phyloP scores from a whole-genome alignment of 2,888 invertebrate genomes.

The Pseudanteris insignis region DNA sequence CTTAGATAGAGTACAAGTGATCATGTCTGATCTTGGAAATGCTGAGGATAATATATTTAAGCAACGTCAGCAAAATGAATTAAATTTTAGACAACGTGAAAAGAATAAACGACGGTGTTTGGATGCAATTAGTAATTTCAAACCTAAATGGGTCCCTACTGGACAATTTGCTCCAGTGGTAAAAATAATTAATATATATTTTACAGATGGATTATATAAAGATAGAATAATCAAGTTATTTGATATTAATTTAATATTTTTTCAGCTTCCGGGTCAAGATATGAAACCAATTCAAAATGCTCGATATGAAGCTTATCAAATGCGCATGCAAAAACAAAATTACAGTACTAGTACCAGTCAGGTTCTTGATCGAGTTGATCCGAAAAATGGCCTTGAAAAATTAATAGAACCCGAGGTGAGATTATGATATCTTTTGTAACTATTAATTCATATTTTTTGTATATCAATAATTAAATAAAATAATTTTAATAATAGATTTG shows the following conservation, averaged over 20 bases:
- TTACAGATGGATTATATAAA: too few relatives aligned
- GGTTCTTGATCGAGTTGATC: slow-evolving; percentile 47
- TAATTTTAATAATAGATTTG: too few relatives aligned
- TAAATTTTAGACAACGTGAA: slow-evolving; percentile 81
- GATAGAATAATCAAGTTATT: too few relatives aligned
- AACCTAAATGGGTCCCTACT: slow-evolving; percentile 76
- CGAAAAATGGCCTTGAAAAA: slow-evolving; percentile 62
- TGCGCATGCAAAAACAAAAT: slow-evolving; percentile 68
- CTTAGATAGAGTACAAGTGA: slow-evolving; percentile 91
- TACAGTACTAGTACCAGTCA: slow-evolving; percentile 52
- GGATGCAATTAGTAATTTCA: slow-evolving; percentile 69
- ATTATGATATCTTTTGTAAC: too few relatives aligned
- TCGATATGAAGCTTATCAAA: slow-evolving; percentile 79
- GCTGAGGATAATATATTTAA: slow-evolving; percentile 98
- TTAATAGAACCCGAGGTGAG: slow-evolving; percentile 68
- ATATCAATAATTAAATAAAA: too few relatives aligned
- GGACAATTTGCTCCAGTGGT: slow-evolving; percentile 85
- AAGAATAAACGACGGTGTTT: slow-evolving; percentile 74
- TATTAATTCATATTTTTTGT: too few relatives aligned
- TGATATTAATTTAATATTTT: slow-evolving; percentile 2
- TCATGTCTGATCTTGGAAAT: slow-evolving; percentile 91
- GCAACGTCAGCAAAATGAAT: slow-evolving; percentile 85
- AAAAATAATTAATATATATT: slow-evolving; percentile 49
- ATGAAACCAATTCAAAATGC: slow-evolving; percentile 73
- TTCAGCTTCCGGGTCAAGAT: slow-evolving; percentile 19